Conservation (phyloP, 1,140 invertebrate genomes). For the Brachionus rotundiformis region DNA sequence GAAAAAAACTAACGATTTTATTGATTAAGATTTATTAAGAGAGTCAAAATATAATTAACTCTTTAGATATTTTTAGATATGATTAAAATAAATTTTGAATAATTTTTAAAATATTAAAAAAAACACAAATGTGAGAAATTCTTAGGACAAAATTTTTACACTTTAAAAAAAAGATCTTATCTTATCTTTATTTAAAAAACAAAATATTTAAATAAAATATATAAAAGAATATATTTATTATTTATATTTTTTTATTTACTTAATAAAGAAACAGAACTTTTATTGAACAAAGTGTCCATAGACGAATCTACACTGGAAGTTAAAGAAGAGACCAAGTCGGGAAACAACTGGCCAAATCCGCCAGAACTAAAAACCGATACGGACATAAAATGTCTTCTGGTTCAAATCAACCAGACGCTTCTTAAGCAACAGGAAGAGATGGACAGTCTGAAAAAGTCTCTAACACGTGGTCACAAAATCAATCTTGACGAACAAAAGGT, state of each 20-base stretch:
- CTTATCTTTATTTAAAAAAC: no score
- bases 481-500: constrained; percentile 55
- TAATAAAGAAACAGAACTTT: neutral
- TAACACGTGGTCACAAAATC: neutral
- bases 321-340: neutral
- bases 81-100: no score
- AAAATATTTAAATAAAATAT: no score
- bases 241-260: neutral
- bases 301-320: neutral
- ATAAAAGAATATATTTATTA: neutral
- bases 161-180: no score
- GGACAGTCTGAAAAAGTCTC: neutral
- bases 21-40: no score
- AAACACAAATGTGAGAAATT: no score
- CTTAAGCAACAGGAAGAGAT: constrained; percentile 23
- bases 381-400: constrained; percentile 11
- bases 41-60: no score
- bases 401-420: constrained; percentile 22
- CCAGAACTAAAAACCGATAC: neutral
- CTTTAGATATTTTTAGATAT: no score
- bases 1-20: no score
- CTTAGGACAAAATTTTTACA: no score
- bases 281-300: constrained; percentile 22
- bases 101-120: neutral
- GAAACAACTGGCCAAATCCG: constrained; percentile 32